Evolutionary conservation across 2,888 invertebrate species (phyloP), one percentile per base, ranked within the genome.

Genomic region (Eupithecia vulgata): DNA sequence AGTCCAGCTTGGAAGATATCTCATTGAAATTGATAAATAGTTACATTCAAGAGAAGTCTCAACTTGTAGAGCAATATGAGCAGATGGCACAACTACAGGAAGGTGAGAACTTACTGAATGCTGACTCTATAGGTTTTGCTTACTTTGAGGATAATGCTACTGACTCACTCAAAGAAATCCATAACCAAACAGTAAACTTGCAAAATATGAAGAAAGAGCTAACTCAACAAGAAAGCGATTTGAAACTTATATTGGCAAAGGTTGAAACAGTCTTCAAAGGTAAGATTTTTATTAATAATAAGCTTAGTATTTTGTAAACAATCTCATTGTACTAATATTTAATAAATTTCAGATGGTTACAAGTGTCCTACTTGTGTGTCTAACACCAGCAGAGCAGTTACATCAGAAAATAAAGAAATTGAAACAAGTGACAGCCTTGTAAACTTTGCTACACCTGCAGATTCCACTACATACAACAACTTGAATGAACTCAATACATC

Each of bases 1-100:
- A 96, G 81, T 92, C 95, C 34, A 97, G 97, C 83, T 91, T 97
- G 79, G 97, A 97, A 84, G 97, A 97, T 87, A 97, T 97, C 81
- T 96, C 97, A 0, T 89, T 97, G 40, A 96, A 96, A 88, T 88
- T 97, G 72, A 95, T 96, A 48, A 96, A 96, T 78, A 96, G 96
- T 85, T 96, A 96, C 80, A 95, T 96, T 80, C 95, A 96, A 86
- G 96, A 96, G 81, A 96, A 96, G 83, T 95, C 95, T 62, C 96
- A 96, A 84, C 86, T 96, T 62, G 96, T 96, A 76, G 95, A 96
- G 72, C 96, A 96, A 82, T 96, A 95, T 90, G 95, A 95, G 76
- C 95, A 97, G 92, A 96, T 97, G 95, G 90, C 95, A 37, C 95
- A 96, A 81, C 87, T 96, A 35, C 96, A 96, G 83, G 95, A 94